Evolutionary conservation across 92 coral and sea anemone genomes (phyloP).

Genomic region (Bergia puertoricense): DNA sequence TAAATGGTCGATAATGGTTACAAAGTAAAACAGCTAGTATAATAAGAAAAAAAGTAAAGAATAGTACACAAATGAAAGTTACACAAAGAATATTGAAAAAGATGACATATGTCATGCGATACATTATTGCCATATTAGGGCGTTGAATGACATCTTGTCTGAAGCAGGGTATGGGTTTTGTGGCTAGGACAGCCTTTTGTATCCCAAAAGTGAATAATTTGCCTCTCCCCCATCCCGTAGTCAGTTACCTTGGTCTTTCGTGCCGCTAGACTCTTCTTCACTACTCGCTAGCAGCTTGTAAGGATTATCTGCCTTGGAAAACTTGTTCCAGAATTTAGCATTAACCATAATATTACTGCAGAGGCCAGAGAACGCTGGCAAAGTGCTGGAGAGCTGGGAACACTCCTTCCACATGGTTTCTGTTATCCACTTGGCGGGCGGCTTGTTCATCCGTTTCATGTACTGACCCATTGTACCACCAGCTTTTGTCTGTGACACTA

Average conservation of each 20-base stretch:
- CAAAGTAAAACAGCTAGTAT: no score
- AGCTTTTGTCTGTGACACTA: slow-evolving; percentile 64
- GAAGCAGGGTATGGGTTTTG: no score
- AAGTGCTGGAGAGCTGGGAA: slow-evolving; percentile 67
- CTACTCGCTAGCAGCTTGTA: slow-evolving; percentile 58
- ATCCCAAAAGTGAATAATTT: background rate
- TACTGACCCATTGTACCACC: slow-evolving; percentile 78
- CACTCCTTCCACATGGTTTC: slow-evolving; percentile 93
- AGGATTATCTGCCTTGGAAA: slow-evolving; percentile 72
- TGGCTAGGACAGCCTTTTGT: no score
- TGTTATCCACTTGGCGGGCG: slow-evolving; percentile 92
- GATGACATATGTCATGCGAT: no score
- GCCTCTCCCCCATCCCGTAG: background rate
- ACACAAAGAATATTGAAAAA: no score
- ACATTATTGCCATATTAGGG: no score
- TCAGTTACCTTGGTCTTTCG: slow-evolving; percentile 25
- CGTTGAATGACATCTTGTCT: no score
- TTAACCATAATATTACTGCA: slow-evolving; percentile 81
- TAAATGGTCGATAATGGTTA: no score
- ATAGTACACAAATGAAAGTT: no score
- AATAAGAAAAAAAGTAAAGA: no score
- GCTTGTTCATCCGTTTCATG: slow-evolving; percentile 73
- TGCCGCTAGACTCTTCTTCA: slow-evolving; percentile 36
- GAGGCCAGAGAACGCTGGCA: slow-evolving; percentile 84
- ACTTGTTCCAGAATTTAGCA: slow-evolving; percentile 80